A percentile compares a stretch with the other conserved stretches of the same genome.
Conservation (phyloP, 2,797 vertebrate species). For the Rallus crepitans region DNA sequence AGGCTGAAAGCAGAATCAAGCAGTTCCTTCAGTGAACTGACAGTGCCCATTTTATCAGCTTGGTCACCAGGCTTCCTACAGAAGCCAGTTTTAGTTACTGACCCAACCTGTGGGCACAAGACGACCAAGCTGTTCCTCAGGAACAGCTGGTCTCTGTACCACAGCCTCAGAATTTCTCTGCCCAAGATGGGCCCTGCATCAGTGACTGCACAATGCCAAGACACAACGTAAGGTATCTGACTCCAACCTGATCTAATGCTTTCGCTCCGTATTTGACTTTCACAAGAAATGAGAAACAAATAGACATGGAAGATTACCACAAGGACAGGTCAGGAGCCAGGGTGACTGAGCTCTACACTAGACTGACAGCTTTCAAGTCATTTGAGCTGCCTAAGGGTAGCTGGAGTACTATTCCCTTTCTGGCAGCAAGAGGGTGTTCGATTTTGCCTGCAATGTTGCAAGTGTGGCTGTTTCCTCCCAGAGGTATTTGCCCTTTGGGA, state of each 20-base stretch:
- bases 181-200: not conserved
- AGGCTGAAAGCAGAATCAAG: not conserved
- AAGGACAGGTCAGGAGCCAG: not conserved
- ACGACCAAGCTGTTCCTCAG: not conserved
- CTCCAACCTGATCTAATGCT: slow-evolving; percentile 2
- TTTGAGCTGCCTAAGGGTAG: not conserved
- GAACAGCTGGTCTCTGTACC: not conserved
- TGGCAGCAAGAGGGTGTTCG: not conserved
- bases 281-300: slow-evolving; percentile 34
- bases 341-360: not conserved
- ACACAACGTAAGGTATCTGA: not conserved
- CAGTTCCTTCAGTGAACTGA: not conserved
- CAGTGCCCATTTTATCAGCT: not conserved
- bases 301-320: not conserved
- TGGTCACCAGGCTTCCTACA: not conserved
- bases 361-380: not conserved
- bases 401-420: not conserved
- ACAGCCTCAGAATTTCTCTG: not conserved
- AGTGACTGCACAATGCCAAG: not conserved
- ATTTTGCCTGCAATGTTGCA: not conserved
- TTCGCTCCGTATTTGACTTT: slow-evolving; percentile 5
- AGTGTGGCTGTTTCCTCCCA: not conserved
- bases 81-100: not conserved
- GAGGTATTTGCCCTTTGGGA: not conserved
- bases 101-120: not conserved